Conservation (phyloP, 2,797 vertebrate genomes). For the Bufotes viridis region DNA sequence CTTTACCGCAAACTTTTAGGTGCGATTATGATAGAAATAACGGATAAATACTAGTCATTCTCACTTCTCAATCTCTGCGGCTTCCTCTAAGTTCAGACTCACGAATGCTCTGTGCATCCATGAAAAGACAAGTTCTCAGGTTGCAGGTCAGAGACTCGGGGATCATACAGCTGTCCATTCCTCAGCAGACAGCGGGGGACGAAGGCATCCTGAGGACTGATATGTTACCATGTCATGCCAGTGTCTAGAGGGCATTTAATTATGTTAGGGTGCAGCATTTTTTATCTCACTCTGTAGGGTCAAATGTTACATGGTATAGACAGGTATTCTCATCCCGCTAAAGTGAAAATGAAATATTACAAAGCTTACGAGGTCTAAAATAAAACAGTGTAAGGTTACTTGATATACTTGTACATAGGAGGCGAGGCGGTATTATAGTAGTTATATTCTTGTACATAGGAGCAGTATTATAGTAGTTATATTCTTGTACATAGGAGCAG, state of each 20-base stretch:
- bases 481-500: no score
- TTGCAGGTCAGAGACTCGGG: constrained; percentile 7
- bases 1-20: background rate
- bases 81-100: background rate
- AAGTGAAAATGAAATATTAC: no score
- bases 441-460: background rate
- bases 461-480: background rate
- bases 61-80: background rate
- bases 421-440: background rate
- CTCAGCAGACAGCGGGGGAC: background rate
- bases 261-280: background rate
- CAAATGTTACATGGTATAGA: no score
- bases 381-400: no score
- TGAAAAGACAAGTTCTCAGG: background rate
- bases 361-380: no score
- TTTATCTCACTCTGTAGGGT: background rate
- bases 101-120: background rate
- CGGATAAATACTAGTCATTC: background rate
- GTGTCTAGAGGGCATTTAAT: background rate
- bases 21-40: background rate
- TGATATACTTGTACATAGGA: background rate
- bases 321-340: no score
- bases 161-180: constrained; percentile 3
- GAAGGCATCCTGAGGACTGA: background rate
- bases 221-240: background rate